Conservation (phyloP, 2,113 vertebrate species). For the Onychostruthus taczanowskii region DNA sequence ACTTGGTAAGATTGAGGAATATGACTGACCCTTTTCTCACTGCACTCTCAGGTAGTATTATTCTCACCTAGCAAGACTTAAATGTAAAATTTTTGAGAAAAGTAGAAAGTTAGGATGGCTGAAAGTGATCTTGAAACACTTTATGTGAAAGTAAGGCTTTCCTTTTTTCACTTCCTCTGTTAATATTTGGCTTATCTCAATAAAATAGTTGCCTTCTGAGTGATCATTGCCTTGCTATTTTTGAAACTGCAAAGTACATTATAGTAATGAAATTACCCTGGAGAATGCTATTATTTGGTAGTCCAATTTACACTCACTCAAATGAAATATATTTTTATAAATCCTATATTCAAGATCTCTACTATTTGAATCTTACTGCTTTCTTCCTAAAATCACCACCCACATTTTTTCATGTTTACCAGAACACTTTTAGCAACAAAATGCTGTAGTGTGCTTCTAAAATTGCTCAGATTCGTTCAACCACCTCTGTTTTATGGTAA, state of each 20-base stretch:
- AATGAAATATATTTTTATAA: background rate
- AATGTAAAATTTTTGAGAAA: background rate
- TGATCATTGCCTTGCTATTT: background rate
- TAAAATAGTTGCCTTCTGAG: background rate
- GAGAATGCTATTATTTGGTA: background rate
- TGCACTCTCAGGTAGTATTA: background rate
- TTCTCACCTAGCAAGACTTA: background rate
- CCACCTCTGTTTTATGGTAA: background rate
- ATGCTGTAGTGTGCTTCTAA: background rate
- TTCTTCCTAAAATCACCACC: background rate
- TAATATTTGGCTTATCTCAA: background rate
- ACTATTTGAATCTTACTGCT: background rate
- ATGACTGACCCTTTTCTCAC: fast-evolving
- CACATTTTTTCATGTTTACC: background rate
- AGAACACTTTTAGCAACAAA: background rate
- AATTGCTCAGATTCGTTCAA: background rate
- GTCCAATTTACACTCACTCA: background rate
- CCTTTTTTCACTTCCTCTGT: background rate
- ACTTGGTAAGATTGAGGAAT: background rate
- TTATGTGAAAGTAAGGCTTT: background rate
- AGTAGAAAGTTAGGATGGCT: background rate
- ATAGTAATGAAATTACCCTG: background rate
- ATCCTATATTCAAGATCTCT: background rate
- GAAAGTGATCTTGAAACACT: background rate
- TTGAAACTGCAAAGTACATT: background rate